A percentile compares a stretch with the other conserved stretches of the same genome.
Evolutionary conservation across 2,797 vertebrate species (phyloP).

Genomic region (Sternarchorhynchus goeldii): DNA sequence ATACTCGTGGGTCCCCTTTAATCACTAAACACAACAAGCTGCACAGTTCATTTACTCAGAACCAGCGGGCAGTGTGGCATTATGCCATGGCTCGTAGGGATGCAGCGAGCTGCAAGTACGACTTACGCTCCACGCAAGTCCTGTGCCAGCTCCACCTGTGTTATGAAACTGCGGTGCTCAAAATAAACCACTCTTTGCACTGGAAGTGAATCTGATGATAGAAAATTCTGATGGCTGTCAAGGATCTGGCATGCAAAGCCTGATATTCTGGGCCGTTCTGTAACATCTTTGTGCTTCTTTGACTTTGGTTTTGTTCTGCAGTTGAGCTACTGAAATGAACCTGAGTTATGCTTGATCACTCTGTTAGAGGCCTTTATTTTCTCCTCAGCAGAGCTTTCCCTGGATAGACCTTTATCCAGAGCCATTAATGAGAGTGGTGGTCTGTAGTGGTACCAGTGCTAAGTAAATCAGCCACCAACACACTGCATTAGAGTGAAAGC

Average conservation of each 20-base stretch:
- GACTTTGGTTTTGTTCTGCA: not conserved
- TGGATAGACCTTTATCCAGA: constrained; percentile 38
- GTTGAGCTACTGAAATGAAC: not conserved
- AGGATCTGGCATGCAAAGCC: not conserved
- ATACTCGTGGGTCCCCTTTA: not conserved
- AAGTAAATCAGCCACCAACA: constrained; percentile 21
- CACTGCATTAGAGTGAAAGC: constrained; percentile 22
- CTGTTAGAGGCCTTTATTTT: not conserved
- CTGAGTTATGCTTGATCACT: not conserved
- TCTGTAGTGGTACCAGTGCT: not conserved
- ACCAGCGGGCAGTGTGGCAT: not conserved
- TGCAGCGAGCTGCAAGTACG: not conserved
- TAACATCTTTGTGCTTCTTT: not conserved
- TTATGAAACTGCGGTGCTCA: not conserved
- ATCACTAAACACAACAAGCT: not conserved
- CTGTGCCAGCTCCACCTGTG: not conserved
- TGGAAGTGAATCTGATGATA: not conserved
- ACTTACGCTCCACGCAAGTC: no score
- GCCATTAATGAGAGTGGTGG: constrained; percentile 42
- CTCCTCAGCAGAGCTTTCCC: constrained; percentile 9
- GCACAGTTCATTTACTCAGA: not conserved
- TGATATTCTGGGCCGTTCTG: not conserved
- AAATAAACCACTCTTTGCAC: not conserved
- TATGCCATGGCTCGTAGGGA: not conserved
- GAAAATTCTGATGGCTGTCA: no score